Evolutionary conservation across 2,888 invertebrate genomes (phyloP).

Genomic region (Aporophyla nigra): DNA sequence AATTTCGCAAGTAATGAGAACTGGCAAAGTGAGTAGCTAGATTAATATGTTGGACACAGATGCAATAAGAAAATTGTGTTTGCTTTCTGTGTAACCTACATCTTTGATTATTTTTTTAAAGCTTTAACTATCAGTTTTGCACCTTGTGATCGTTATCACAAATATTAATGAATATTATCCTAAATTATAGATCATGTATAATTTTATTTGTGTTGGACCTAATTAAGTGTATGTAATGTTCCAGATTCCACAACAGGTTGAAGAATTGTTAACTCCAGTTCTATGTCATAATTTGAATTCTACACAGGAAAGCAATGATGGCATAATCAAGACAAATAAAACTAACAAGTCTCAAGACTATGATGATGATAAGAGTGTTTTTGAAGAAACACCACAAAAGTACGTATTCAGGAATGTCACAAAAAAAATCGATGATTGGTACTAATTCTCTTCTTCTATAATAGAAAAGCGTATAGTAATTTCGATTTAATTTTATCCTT

Average conservation of each 20-base stretch:
- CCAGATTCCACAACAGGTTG: slow-evolving; percentile 67
- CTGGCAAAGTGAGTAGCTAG: slow-evolving; percentile 68
- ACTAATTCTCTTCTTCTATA: not conserved
- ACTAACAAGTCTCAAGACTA: slow-evolving; percentile 71
- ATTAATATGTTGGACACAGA: not conserved
- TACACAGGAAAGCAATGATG: slow-evolving; percentile 54
- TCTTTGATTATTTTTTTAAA: no score
- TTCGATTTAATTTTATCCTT: slow-evolving; percentile 43
- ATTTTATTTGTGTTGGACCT: not conserved
- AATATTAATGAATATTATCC: not conserved
- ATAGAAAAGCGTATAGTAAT: slow-evolving; percentile 1
- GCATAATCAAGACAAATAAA: slow-evolving; percentile 48
- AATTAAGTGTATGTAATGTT: slow-evolving; percentile 29
- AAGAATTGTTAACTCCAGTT: slow-evolving; percentile 77
- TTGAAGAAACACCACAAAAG: slow-evolving; percentile 90
- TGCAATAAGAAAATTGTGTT: slow-evolving; percentile 9
- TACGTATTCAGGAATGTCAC: slow-evolving; percentile 67
- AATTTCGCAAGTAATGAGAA: slow-evolving; percentile 54
- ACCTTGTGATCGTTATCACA: not conserved
- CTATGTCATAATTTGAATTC: slow-evolving; percentile 68
- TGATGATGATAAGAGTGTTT: slow-evolving; percentile 84
- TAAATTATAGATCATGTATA: not conserved
- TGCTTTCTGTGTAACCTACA: not conserved
- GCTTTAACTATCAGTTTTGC: no score
- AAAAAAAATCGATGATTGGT: not conserved